Base-by-base conservation (phyloP, 2,888 invertebrate genomes). In the Zhengitettix transpicula region DNA sequence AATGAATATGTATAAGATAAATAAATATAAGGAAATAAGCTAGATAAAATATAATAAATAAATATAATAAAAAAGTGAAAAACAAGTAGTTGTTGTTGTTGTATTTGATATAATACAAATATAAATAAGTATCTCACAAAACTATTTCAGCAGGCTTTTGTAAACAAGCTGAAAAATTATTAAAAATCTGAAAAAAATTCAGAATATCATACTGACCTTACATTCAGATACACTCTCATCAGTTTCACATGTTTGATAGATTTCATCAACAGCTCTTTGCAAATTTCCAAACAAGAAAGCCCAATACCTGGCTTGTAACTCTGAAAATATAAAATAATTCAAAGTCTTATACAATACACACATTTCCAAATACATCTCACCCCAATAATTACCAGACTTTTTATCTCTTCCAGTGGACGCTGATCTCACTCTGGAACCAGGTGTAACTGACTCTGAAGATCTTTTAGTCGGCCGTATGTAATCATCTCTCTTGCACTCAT, bases 181-280 rank as follows among this genome's bases (percentile, higher is more conserved):
- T n/a, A n/a, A n/a, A n/a, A n/a, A 28, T 28, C 2, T 28, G 28
- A 28, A 28, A 28, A 28, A 28, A 28, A 7, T 28, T 5, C 2
- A 28, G 2, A 28, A 28, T 28, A 5, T 28, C 2, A 2, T 28
- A 28, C 28, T 28, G 28, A 28, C 79, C 72, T 78, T 77, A 76
- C 96, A 96, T 74, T 96, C 95, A 1, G 88, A 85, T 65, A 92
- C 81, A 72, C 90, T 95, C 71, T 95, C 94, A 73, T 96, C 95
- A 63, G 87, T 84, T 73, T 96, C 94, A 61, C 97, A 97, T 0
- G 95, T 95, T 71, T 89, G 90, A 73, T 97, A 97, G 64, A 98
- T 92, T 73, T 94, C 94, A 67, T 94, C 93, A 54, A 94, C 90
- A 47, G 96, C 90, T 66, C 93, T 77, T 72, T 94, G 89, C 59